phyloP scores from a whole-genome alignment of 1,140 invertebrate genomes.

The Bombus breviceps region DNA sequence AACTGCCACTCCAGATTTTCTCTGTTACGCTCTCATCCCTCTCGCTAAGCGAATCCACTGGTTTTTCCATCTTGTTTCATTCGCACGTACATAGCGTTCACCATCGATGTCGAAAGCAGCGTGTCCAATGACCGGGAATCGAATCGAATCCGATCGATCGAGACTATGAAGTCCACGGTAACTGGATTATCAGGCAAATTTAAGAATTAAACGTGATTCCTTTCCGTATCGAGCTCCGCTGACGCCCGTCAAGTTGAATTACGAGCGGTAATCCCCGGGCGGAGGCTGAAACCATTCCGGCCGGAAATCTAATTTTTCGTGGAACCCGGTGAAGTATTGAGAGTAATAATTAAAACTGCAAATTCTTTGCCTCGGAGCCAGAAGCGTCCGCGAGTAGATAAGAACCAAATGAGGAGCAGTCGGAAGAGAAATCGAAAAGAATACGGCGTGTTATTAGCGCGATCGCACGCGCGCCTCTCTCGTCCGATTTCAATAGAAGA shows the following conservation, averaged over 20 bases:
- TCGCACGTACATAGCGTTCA: neutral
- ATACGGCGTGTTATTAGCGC: neutral
- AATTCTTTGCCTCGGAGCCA: conserved; percentile 22
- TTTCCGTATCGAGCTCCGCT: conserved; percentile 40
- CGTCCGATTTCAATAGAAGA: conserved; percentile 9
- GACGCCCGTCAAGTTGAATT: conserved; percentile 56
- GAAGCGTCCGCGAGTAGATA: conserved; percentile 17
- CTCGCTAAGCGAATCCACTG: neutral
- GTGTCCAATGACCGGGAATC: conserved; percentile 12
- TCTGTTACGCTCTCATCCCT: neutral
- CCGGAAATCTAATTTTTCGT: conserved; percentile 61
- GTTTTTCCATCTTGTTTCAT: too few relatives aligned
- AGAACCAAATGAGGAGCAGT: conserved; percentile 7
- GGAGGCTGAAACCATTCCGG: conserved; percentile 45
- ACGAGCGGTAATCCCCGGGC: conserved; percentile 54
- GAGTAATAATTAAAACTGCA: conserved; percentile 60
- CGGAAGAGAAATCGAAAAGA: neutral
- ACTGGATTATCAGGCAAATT: conserved; percentile 48
- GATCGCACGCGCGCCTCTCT: neutral
- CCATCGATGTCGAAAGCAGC: conserved; percentile 18
- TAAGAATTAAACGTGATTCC: conserved; percentile 59
- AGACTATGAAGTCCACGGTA: neutral
- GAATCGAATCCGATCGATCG: conserved; percentile 17
- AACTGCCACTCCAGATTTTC: conserved; percentile 9
- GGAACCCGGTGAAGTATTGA: conserved; percentile 40